Percentiles rank a stretch among this genome's conserved stretches.
Conservation (phyloP, 2,797 vertebrate genomes). For the Calcarius lapponicus region DNA sequence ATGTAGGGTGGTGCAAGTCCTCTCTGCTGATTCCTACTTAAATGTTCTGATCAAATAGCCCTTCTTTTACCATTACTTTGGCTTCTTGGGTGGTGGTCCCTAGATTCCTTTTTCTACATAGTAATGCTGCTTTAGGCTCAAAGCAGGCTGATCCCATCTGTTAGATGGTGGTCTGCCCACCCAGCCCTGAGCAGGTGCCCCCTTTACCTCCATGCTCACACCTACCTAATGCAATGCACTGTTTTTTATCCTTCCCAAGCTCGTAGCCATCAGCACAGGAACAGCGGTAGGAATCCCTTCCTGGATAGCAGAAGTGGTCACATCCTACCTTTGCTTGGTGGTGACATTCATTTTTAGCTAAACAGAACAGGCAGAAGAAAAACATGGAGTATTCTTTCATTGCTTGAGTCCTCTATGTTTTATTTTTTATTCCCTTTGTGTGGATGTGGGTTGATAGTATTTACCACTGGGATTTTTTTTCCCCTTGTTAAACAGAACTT, state of each 20-base stretch:
- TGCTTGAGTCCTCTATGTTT: background rate
- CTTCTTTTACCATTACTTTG: background rate
- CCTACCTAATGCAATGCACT: conserved; percentile 82
- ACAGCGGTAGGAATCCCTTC: conserved; percentile 72
- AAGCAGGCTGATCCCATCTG: background rate
- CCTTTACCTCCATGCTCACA: background rate
- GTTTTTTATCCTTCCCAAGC: conserved; percentile 78
- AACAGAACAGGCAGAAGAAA: background rate
- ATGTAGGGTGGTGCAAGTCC: background rate
- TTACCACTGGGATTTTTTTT: background rate
- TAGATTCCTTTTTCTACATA: background rate
- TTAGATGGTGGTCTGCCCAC: background rate
- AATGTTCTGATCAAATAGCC: background rate
- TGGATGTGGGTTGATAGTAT: background rate
- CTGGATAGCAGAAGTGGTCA: conserved; percentile 86
- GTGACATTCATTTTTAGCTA: conserved; percentile 82
- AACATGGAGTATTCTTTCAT: background rate
- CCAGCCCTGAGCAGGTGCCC: background rate
- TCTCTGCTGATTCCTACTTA: background rate
- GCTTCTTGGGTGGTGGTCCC: background rate
- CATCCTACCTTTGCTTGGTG: conserved; percentile 76
- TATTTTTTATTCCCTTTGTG: background rate
- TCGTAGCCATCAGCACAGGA: conserved; percentile 84
- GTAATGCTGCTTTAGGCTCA: accelerated
- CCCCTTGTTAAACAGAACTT: background rate